Evolutionary conservation across 64 coral and sea anemone genomes (phyloP), one percentile per base, ranked within the genome.

Genomic region (Pocillopora damicornis): DNA sequence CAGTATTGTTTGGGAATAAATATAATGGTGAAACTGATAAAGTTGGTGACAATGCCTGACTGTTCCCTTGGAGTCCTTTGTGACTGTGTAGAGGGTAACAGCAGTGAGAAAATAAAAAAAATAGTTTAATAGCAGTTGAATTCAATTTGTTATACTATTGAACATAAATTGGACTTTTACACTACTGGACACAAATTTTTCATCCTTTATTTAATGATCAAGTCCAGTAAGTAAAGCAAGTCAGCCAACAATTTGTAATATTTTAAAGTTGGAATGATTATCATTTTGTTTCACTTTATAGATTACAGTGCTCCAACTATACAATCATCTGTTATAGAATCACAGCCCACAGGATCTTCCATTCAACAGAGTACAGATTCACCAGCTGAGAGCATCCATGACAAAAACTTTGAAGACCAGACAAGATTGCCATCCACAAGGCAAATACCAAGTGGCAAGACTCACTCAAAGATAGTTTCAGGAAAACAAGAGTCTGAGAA

Each of bases 241-340:
- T 63, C 17, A 14, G 12, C 61, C 61, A 63, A 9, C 61, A 63
- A 63, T 63, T 14, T 63, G 12, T 14, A 58, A 77, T 17, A 75
- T 13, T 10, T 37, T 2, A 38, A 15, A 45, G 17, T 15, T 76
- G 14, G 56, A 18, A 15, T 17, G 14, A 45, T 42, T 15, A 42
- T 18, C 15, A 42, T 51, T 76, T 13, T 76, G 36, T 45, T 45
- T 35, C 51, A 13, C 36, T 13, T 57, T 42, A 9, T 22, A 84
- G 81, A 84, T 69, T 84, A 35, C 11, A 72, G 37, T 23, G 71
- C 66, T 37, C 18, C 63, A 71, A 72, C 81, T 45, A 64, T 56
- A 10, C 15, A 20, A 30, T 30, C 30, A 57, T 84, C 81, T 6
- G 37, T 56, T 10, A 38, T 84, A 72, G 81, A 69, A 69, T 1